Conservation (phyloP, 2,888 invertebrate species). For the Lasioglossum villosulum region DNA sequence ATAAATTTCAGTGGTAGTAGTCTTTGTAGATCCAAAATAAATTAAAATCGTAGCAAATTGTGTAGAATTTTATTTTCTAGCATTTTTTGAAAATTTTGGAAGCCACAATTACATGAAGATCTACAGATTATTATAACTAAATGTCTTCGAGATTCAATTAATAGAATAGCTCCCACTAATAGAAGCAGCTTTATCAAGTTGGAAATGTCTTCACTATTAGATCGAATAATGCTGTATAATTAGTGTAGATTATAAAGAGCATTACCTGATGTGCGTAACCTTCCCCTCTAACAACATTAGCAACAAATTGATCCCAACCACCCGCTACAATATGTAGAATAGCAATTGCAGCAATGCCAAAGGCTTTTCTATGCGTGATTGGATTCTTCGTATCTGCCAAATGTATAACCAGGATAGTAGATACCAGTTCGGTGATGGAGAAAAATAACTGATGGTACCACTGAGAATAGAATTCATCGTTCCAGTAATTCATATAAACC, state of each 20-base stretch:
- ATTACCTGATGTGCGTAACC: constrained; percentile 88
- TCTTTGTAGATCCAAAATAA: too few species aligned
- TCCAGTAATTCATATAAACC: constrained; percentile 90
- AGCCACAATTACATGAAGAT: too few species aligned
- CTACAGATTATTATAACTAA: neutral
- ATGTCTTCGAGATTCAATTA: neutral
- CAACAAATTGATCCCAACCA: constrained; percentile 88
- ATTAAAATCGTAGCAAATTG: too few species aligned
- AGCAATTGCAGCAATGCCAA: constrained; percentile 87
- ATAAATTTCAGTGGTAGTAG: too few species aligned
- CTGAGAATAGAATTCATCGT: constrained; percentile 89
- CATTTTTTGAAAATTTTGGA: too few species aligned
- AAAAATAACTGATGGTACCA: constrained; percentile 89
- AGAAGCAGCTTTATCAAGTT: neutral
- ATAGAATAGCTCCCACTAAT: neutral
- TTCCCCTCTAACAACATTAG: constrained; percentile 88
- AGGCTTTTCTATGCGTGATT: constrained; percentile 86
- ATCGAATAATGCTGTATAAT: neutral
- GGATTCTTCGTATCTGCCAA: constrained; percentile 86
- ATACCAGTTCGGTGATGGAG: constrained; percentile 87
- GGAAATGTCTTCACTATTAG: neutral
- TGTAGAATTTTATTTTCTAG: too few species aligned
- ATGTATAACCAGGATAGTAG: constrained; percentile 87
- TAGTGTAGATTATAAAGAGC: neutral
- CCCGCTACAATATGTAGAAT: constrained; percentile 87